phyloP scores from a whole-genome alignment of 2,113 vertebrate species.

The Cariama cristata region DNA sequence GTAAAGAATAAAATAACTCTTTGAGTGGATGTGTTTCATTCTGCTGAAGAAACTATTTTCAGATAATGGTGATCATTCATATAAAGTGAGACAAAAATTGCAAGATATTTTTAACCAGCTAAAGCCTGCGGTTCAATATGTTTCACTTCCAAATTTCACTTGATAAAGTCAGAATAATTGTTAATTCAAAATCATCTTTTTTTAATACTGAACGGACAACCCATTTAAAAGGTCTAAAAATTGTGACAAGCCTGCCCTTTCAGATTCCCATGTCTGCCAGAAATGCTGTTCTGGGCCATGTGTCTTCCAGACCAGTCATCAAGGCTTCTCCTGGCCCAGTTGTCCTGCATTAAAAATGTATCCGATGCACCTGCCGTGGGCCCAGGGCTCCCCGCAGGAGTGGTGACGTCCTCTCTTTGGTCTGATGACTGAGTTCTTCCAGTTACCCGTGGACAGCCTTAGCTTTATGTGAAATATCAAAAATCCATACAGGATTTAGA shows the following conservation, averaged over 20 bases:
- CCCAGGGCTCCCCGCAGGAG: not conserved
- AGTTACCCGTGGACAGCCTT: slow-evolving; percentile 35
- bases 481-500: slow-evolving; percentile 82
- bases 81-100: not conserved
- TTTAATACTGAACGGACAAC: not conserved
- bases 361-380: slow-evolving; percentile 26
- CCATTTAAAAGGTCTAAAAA: slow-evolving; percentile 18
- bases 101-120: not conserved
- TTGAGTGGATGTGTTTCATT: not conserved
- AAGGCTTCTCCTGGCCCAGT: slow-evolving; percentile 33
- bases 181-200: not conserved
- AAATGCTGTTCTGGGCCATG: not conserved
- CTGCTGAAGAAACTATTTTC: not conserved
- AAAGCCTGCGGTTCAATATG: not conserved
- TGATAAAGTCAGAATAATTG: not conserved
- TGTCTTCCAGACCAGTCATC: slow-evolving; percentile 30
- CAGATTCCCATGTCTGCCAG: not conserved
- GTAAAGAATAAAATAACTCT: not conserved
- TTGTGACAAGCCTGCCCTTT: not conserved
- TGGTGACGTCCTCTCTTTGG: slow-evolving; percentile 26
- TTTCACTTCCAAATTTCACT: not conserved
- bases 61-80: not conserved
- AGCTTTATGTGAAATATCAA: slow-evolving; percentile 67
- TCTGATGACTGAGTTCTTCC: slow-evolving; percentile 45
- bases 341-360: slow-evolving; percentile 71